These are phyloP conservation scores for Podiceps cristatus DNA, from an alignment of 2,113 vertebrate species.

Conservation along the genomic window DNA sequence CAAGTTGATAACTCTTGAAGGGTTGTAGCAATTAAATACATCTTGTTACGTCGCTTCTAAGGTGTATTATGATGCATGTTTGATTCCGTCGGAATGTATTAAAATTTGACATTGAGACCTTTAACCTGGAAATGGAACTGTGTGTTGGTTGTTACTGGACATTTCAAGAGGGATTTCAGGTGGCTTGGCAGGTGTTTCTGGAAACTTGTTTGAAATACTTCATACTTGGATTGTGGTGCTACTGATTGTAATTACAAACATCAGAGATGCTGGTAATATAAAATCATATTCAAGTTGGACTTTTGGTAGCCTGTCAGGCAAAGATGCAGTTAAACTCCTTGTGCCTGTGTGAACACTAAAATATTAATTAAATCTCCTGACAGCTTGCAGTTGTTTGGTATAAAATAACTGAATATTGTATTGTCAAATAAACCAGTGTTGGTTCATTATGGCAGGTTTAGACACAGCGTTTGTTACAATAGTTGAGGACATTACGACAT, in stretches of 20 bases:
- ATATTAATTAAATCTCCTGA: neutral
- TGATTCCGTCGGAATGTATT: neutral
- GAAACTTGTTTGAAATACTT: neutral
- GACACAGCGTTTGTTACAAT: neutral
- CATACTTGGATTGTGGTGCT: neutral
- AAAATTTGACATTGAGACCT: neutral
- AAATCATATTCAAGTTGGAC: neutral
- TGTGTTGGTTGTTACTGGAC: neutral
- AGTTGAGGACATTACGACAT: neutral
- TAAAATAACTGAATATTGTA: neutral
- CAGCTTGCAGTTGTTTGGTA: neutral
- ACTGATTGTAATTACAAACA: neutral
- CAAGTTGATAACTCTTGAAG: neutral
- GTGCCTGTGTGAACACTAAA: neutral
- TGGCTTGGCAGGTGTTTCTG: neutral
- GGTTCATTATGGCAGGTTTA: neutral
- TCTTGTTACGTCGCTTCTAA: rapidly evolving
- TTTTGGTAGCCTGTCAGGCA: neutral
- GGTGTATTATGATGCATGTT: neutral
- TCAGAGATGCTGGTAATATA: neutral
- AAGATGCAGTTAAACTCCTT: neutral
- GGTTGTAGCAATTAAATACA: neutral
- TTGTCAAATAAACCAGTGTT: neutral
- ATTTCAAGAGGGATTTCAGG: neutral
- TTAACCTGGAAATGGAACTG: neutral